These are phyloP conservation scores for Globia sparganii DNA, from an alignment of 2,888 invertebrate species.

Conservation along the genomic window DNA sequence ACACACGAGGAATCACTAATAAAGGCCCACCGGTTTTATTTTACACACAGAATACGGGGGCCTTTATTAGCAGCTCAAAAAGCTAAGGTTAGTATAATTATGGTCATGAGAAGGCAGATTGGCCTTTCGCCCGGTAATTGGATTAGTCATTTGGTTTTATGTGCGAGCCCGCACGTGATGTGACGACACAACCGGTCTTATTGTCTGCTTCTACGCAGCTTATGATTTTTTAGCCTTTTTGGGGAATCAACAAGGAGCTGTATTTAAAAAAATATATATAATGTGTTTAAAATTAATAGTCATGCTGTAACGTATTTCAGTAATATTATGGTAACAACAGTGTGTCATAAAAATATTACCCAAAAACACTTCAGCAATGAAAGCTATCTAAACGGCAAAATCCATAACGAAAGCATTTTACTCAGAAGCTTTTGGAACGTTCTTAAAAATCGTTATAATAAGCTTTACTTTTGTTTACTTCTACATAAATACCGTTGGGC, in stretches of 20 bases:
- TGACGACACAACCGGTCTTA: slow-evolving; percentile 42
- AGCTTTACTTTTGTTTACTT: slow-evolving; percentile 31
- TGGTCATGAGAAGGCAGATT: slow-evolving; percentile 74
- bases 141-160: slow-evolving; percentile 69
- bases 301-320: background rate
- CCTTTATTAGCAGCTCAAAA: slow-evolving; percentile 69
- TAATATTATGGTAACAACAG: background rate
- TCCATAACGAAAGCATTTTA: slow-evolving; percentile 18
- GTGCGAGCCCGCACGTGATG: slow-evolving; percentile 62
- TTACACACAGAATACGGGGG: slow-evolving; percentile 67
- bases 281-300: background rate
- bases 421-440: slow-evolving; percentile 9
- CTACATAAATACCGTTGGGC: slow-evolving; percentile 36
- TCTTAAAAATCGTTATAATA: slow-evolving; percentile 15
- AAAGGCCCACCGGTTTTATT: slow-evolving; percentile 66
- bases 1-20: slow-evolving; percentile 66
- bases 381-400: background rate
- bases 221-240: slow-evolving; percentile 41
- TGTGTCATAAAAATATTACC: background rate
- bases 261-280: background rate
- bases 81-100: slow-evolving; percentile 75
- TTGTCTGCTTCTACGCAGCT: background rate
- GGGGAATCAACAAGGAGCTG: no score
- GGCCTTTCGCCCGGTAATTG: slow-evolving; percentile 70
- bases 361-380: background rate